Base-by-base conservation (phyloP, 2,888 invertebrate species). In the Creontiades dilutus region DNA sequence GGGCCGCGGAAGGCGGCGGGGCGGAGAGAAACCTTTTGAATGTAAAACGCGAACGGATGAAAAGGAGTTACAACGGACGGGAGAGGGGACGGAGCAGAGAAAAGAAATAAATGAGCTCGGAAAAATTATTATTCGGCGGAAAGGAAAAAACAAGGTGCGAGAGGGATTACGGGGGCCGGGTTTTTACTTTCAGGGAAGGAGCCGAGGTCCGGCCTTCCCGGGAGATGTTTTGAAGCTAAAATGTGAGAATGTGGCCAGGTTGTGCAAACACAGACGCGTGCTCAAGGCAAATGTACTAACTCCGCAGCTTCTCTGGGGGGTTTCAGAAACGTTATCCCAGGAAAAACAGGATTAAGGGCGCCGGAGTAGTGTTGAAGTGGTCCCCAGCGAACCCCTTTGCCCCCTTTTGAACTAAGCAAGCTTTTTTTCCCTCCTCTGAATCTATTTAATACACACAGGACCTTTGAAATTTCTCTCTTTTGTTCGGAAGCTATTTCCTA, bases 181-280 rank as follows among this genome's bases (percentile, higher is more conserved):
- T 52, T 85, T 61, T 85, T 61, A 48, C 82, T 48, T 46, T 14
- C 27, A 61, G 28, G 27, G 61, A 85, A 61, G 85, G 61, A 85
- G 27, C 19, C 47, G 48, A 23, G 37, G 48, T 52, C 23, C 46
- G 12, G 47, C 46, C 37, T 23, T 11, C 37, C 46, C 16, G 61
- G n/a, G 0, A 9, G 68, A 23, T 11, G 61, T 55, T 68, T 68
- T 68, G 68, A 23, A 68, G 52, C 85, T 85, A 85, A 37, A 37
- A 85, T 85, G 85, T 61, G 85, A 61, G 85, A 85, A 85, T 85
- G 85, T 85, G 85, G 85, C 28, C 85, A 85, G 85, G 85, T 85
- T 85, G 85, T 85, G 61, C 28, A 52, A 85, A 85, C 85, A 55
- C 13, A n/a, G 27, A 14, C 61, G 57, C 13, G 37, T 23, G 28